Evolutionary conservation across 2,797 vertebrate genomes (phyloP).

Genomic region (Sarcoramphus papa): DNA sequence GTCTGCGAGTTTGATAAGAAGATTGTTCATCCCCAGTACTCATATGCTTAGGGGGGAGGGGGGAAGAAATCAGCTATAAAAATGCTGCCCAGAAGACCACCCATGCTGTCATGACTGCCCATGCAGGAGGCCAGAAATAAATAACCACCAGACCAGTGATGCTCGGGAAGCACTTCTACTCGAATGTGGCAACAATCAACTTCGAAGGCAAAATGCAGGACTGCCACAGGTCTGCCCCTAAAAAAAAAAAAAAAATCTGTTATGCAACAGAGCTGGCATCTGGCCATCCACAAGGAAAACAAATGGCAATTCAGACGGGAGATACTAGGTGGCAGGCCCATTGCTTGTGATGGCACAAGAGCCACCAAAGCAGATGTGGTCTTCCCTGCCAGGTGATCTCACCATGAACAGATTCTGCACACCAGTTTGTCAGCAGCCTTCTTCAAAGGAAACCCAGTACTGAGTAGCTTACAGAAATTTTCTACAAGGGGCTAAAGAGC

Average conservation of each 20-base stretch:
- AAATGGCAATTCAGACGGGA: background rate
- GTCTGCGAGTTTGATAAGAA: background rate
- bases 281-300: background rate
- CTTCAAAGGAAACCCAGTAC: background rate
- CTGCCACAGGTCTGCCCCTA: background rate
- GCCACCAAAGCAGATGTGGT: background rate
- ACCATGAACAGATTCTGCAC: background rate
- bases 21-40: background rate
- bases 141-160: background rate
- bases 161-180: background rate
- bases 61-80: background rate
- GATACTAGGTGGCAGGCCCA: background rate
- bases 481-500: background rate
- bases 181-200: background rate
- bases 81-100: background rate
- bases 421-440: background rate
- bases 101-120: background rate
- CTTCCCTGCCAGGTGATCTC: no score
- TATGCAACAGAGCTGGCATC: background rate
- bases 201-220: background rate
- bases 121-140: background rate
- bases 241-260: background rate
- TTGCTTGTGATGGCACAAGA: background rate
- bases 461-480: background rate
- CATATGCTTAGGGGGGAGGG: accelerated